phyloP scores from a whole-genome alignment of 2,888 invertebrate genomes.

The Tenthredo scrophulariae region DNA sequence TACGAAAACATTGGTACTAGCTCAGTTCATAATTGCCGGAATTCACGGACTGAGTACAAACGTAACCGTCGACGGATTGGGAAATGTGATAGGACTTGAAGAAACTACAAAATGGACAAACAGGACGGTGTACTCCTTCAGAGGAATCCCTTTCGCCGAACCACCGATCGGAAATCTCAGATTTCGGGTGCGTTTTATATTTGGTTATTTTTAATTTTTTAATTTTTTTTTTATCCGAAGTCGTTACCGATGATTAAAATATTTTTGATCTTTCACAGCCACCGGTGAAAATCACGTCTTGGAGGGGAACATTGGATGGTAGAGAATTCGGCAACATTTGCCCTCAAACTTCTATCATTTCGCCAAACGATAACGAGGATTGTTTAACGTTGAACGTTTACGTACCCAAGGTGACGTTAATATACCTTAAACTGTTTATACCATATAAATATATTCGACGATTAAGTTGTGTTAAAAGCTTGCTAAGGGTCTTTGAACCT shows the following conservation, averaged over 20 bases:
- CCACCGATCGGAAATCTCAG: conserved; percentile 27
- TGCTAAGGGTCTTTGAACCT: background rate
- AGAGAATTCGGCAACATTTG: conserved; percentile 73
- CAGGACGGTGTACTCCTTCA: conserved; percentile 32
- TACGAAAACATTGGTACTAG: background rate
- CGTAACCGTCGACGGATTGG: conserved; percentile 15
- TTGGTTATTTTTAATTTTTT: background rate
- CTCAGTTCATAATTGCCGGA: background rate
- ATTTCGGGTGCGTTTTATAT: conserved; percentile 9
- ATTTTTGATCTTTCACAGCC: conserved; percentile 62
- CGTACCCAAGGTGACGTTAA: conserved; percentile 63
- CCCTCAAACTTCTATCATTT: conserved; percentile 71
- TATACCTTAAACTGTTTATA: background rate
- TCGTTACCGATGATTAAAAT: background rate
- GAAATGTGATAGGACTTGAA: background rate
- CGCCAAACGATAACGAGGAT: conserved; percentile 73
- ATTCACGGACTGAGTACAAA: background rate
- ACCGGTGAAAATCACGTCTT: conserved; percentile 73
- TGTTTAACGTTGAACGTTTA: conserved; percentile 74
- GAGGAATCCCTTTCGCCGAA: conserved; percentile 26
- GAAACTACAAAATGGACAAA: conserved; percentile 6
- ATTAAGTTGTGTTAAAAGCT: background rate
- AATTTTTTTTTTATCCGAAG: no score
- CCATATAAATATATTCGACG: background rate
- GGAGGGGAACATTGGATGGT: conserved; percentile 73